Evolutionary conservation across 2,888 invertebrate genomes (phyloP).

Genomic region (Elegia similella): DNA sequence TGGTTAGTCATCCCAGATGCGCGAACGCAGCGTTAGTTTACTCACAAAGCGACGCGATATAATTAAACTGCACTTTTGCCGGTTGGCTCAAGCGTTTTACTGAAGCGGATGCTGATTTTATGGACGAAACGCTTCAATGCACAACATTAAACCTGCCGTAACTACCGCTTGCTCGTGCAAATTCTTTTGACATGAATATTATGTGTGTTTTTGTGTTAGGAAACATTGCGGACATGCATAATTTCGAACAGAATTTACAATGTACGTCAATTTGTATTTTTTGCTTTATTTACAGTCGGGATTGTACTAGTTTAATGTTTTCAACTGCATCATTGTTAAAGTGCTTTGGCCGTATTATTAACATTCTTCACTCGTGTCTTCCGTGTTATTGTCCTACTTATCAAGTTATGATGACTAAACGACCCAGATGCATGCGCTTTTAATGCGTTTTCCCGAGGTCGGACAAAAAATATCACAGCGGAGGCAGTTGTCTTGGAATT

Average conservation of each 20-base stretch:
- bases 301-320: background rate
- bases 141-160: background rate
- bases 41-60: slow-evolving; percentile 51
- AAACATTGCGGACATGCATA: slow-evolving; percentile 2
- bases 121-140: slow-evolving; percentile 3
- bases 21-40: slow-evolving; percentile 46
- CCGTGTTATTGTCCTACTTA: slow-evolving; percentile 17
- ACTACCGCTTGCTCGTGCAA: background rate
- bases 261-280: no score
- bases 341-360: slow-evolving; percentile 6
- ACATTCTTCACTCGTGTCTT: slow-evolving; percentile 6
- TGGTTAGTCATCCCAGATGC: slow-evolving; percentile 59
- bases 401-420: slow-evolving; percentile 8
- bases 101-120: slow-evolving; percentile 20
- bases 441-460: slow-evolving; percentile 13
- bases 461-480: slow-evolving; percentile 2
- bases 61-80: slow-evolving; percentile 45
- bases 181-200: slow-evolving; percentile 12
- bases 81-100: slow-evolving; percentile 30
- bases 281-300: background rate
- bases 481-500: slow-evolving; percentile 9
- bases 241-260: slow-evolving; percentile 2
- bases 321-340: background rate
- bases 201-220: slow-evolving; percentile 11
- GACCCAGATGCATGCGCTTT: slow-evolving; percentile 12